phyloP scores from a whole-genome alignment of 1,140 invertebrate species.

The Orchestia grillus region DNA sequence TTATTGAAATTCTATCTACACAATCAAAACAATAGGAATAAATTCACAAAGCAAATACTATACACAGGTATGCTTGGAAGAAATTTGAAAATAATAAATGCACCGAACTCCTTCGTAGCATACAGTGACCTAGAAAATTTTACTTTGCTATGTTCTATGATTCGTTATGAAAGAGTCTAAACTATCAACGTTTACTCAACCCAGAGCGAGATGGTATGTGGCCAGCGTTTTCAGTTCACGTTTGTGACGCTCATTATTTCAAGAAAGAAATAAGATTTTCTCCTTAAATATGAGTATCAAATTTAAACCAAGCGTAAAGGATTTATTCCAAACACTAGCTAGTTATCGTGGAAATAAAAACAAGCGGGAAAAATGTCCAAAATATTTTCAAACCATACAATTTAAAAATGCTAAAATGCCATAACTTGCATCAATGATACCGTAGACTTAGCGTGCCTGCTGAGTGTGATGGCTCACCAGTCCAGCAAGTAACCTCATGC shows the following conservation, averaged over 20 bases:
- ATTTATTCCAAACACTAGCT: not conserved
- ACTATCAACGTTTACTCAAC: no score
- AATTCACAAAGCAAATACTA: no score
- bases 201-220: no score
- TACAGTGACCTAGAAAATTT: no score
- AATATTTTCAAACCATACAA: not conserved
- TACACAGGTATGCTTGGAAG: no score
- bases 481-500: not conserved
- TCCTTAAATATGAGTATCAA: not conserved
- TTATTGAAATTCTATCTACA: no score
- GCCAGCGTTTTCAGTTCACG: no score
- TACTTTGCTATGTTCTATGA: no score
- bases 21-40: no score
- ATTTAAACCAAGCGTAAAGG: not conserved
- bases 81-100: no score
- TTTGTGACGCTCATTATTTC: not conserved
- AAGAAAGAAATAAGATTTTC: not conserved
- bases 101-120: no score
- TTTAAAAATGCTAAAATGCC: not conserved
- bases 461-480: not conserved
- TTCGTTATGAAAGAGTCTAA: no score
- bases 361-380: not conserved
- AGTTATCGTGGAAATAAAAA: not conserved
- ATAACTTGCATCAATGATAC: not conserved
- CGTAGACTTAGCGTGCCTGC: not conserved